Evolutionary conservation across 2,888 invertebrate species (phyloP).

Genomic region (Polydrusus cervinus): DNA sequence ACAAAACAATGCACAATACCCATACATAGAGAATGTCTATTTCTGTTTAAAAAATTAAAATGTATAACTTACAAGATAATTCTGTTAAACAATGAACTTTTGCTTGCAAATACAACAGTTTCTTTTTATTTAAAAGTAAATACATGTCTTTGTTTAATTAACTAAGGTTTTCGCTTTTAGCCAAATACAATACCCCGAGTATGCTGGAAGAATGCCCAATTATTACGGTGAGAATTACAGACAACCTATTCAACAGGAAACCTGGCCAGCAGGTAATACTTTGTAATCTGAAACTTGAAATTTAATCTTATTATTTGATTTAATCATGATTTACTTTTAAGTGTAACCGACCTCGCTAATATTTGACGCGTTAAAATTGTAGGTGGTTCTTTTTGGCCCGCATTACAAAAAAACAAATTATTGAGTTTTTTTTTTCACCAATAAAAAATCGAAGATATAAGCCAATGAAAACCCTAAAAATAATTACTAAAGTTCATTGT

Average conservation of each 20-base stretch:
- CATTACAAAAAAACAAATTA: too few species aligned
- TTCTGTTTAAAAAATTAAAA: not conserved
- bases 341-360: too few species aligned
- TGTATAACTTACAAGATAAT: not conserved
- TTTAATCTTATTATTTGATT: not conserved
- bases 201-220: slow-evolving; percentile 56
- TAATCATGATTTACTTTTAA: too few species aligned
- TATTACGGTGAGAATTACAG: slow-evolving; percentile 66
- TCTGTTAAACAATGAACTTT: slow-evolving; percentile 7
- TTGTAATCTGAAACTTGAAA: slow-evolving; percentile 1
- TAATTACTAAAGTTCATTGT: too few species aligned
- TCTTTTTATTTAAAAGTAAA: slow-evolving; percentile 12
- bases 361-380: too few species aligned
- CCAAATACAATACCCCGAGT: slow-evolving; percentile 63
- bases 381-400: too few species aligned
- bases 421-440: too few species aligned
- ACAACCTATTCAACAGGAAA: slow-evolving; percentile 62
- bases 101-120: not conserved
- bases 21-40: slow-evolving; percentile 6
- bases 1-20: slow-evolving; percentile 9
- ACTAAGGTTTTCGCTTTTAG: slow-evolving; percentile 57
- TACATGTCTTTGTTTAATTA: slow-evolving; percentile 10
- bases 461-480: too few species aligned
- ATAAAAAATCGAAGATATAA: too few species aligned
- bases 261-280: slow-evolving; percentile 59